Conservation (phyloP, 2,113 vertebrate genomes). For the Cyanistes caeruleus region DNA sequence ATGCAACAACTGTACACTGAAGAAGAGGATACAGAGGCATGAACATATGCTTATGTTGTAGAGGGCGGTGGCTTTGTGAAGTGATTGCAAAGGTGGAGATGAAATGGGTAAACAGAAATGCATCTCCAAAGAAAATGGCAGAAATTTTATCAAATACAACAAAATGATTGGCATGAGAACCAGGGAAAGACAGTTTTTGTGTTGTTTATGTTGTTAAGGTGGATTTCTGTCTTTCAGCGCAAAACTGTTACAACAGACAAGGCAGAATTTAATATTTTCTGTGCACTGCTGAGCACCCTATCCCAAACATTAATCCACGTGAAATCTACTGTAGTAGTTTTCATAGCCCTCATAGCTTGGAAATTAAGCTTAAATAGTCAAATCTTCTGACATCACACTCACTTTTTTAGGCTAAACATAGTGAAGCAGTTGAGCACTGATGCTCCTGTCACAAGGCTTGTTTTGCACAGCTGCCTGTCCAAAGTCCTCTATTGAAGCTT, state of each 20-base stretch:
- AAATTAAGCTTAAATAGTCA: not conserved
- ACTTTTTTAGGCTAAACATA: not conserved
- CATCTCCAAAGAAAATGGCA: not conserved
- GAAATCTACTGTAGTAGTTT: not conserved
- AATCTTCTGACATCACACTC: not conserved
- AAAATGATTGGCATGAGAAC: not conserved
- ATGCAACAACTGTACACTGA: not conserved
- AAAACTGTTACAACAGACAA: not conserved
- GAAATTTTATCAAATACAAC: not conserved
- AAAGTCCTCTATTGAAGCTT: not conserved
- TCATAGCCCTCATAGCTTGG: not conserved
- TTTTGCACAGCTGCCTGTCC: not conserved
- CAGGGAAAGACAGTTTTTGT: not conserved
- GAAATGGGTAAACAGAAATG: not conserved
- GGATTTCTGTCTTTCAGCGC: not conserved
- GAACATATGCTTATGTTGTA: fast-evolving
- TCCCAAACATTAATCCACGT: not conserved
- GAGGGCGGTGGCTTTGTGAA: not conserved
- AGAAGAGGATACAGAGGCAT: not conserved
- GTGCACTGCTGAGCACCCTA: not conserved
- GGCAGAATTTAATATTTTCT: not conserved
- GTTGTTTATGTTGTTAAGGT: not conserved
- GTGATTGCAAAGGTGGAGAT: not conserved
- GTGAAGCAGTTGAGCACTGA: not conserved
- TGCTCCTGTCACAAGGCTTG: not conserved